Evolutionary conservation across 2,888 invertebrate genomes (phyloP), one percentile per base, ranked within the genome.

Genomic region (Neria commutata): DNA sequence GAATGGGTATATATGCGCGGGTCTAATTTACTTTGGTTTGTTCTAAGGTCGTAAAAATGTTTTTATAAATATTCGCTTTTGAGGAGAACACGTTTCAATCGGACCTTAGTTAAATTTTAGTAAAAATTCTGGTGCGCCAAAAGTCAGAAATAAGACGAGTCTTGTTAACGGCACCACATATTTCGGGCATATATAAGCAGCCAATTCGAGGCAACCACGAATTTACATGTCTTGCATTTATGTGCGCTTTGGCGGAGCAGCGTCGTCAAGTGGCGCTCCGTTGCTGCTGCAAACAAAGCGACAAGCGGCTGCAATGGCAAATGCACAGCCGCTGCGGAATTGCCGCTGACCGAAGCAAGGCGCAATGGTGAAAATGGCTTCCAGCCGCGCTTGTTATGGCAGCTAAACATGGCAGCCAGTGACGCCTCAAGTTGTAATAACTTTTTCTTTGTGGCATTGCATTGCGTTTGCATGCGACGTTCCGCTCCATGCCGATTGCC

Each of bases 401-500:
- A 61, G 52, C 55, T 61, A 63, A 66, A 64, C 62, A 68, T 68
- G 67, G 64, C 65, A 68, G 62, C 63, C 60, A 59, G 62, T 64
- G 64, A 68, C 66, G 67, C 65, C 61, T 65, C 62, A 60, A 66
- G 61, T 65, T 62, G 62, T 59, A 56, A 60, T 60, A 60, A 61
- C 48, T 48, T 48, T n/a, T 17, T 33, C n/a, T n/a, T n/a, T n/a
- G n/a, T n/a, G n/a, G 37, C 8, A n/a, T 37, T 42, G 4, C 42
- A 14, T 42, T 42, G 42, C 42, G 21, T 42, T 42, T 14, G 42
- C 21, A 19, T 42, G 42, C 21, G 42, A 42, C 21, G 21, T 19
- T 4, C 19, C 21, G 19, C 37, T 14, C 37, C 37, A 14, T 4
- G 11, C 37, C 6, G 37, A 8, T n/a, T 37, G n/a, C 37, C 11